A percentile compares a stretch with the other conserved stretches of the same genome.
phyloP scores from a whole-genome alignment of 2,888 invertebrate genomes.

The Ernsta delagoae region DNA sequence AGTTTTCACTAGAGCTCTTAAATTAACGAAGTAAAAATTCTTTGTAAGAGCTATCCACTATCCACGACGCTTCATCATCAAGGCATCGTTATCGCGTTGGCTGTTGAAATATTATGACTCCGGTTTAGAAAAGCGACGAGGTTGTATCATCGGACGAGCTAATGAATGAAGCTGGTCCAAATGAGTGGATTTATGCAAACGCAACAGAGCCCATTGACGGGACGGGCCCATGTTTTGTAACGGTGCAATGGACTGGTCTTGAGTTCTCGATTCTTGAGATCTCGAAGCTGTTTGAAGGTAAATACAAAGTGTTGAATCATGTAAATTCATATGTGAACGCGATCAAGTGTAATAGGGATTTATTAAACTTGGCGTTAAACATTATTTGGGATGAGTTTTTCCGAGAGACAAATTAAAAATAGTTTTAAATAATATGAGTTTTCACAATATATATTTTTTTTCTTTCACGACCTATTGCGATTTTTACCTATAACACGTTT shows the following conservation, averaged over 20 bases:
- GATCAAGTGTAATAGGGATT: not conserved
- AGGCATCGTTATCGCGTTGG: slow-evolving; percentile 21
- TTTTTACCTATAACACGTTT: no score
- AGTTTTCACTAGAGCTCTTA: not conserved
- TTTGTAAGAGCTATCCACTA: no score
- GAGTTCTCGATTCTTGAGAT: slow-evolving; percentile 29
- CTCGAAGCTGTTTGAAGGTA: slow-evolving; percentile 18
- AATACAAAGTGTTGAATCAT: slow-evolving; percentile 27
- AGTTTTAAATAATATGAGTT: not conserved
- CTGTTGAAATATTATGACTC: slow-evolving; percentile 29
- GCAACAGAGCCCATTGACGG: slow-evolving; percentile 47
- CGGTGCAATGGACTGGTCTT: slow-evolving; percentile 41
- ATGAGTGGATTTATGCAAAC: slow-evolving; percentile 47
- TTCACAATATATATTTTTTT: no score
- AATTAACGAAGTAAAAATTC: slow-evolving; percentile 10
- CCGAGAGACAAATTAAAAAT: not conserved
- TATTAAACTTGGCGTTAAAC: not conserved
- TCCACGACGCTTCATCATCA: slow-evolving; percentile 14
- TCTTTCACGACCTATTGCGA: not conserved
- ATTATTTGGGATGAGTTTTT: not conserved
- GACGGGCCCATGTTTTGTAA: slow-evolving; percentile 40
- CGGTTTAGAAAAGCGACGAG: slow-evolving; percentile 24
- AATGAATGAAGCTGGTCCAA: slow-evolving; percentile 48
- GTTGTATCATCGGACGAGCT: slow-evolving; percentile 33
- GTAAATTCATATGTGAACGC: slow-evolving; percentile 18